These are phyloP conservation scores for Malachius bipustulatus DNA, from an alignment of 2,888 invertebrate species.

Conservation along the genomic window DNA sequence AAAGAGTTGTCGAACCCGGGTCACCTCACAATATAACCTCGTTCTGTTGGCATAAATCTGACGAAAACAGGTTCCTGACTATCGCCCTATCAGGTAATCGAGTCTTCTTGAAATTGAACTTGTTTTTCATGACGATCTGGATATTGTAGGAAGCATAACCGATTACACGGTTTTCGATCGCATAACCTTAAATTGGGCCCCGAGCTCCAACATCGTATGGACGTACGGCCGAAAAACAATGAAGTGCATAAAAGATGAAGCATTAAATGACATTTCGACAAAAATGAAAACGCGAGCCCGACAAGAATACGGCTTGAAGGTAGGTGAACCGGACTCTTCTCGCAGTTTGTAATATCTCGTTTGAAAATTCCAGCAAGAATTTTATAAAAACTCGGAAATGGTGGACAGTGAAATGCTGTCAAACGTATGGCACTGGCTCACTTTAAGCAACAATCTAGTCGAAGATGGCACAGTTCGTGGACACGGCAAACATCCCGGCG, in stretches of 20 bases:
- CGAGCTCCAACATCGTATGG: constrained; percentile 61
- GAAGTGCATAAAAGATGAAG: constrained; percentile 45
- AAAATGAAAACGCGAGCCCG: constrained; percentile 60
- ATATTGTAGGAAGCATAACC: constrained; percentile 44
- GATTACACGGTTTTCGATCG: constrained; percentile 73
- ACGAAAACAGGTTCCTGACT: constrained; percentile 65
- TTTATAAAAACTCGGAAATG: constrained; percentile 68
- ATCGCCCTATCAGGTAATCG: constrained; percentile 44
- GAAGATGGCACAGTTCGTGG: constrained; percentile 51
- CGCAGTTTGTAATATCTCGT: neutral
- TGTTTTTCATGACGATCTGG: neutral
- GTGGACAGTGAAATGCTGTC: constrained; percentile 63
- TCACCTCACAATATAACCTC: constrained; percentile 48
- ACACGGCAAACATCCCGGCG: constrained; percentile 50
- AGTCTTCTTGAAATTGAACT: neutral
- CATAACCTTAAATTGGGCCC: constrained; percentile 71
- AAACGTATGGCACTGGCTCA: constrained; percentile 76
- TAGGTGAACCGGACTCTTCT: constrained; percentile 29
- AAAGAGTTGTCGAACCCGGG: constrained; percentile 49
- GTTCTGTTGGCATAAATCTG: constrained; percentile 79
- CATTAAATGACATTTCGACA: constrained; percentile 54
- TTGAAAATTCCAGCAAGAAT: constrained; percentile 45
- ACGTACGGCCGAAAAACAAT: constrained; percentile 57
- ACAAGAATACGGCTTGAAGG: constrained; percentile 69
- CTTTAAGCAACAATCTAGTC: constrained; percentile 55